Percentiles rank a stretch among this genome's conserved stretches.
These are phyloP conservation scores for Orthosia cruda DNA, from an alignment of 2,888 invertebrate genomes.

Conservation along the genomic window DNA sequence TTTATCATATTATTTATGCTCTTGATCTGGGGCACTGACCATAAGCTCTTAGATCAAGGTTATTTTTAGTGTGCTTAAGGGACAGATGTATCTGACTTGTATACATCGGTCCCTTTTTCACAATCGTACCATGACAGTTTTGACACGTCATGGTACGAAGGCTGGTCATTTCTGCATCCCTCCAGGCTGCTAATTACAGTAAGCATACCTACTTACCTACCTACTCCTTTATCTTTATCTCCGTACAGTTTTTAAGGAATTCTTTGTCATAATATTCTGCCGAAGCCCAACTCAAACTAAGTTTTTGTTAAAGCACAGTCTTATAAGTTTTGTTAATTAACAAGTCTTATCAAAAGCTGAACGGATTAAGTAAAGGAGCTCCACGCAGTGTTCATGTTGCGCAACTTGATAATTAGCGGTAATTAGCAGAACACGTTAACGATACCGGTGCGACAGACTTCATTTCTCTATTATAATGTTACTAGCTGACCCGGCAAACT, in stretches of 20 bases:
- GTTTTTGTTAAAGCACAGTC: constrained; percentile 27
- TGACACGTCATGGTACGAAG: too few relatives aligned
- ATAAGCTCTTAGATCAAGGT: too few relatives aligned
- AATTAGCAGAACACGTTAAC: constrained; percentile 67
- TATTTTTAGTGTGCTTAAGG: too few relatives aligned
- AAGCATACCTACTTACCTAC: not conserved
- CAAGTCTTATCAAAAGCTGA: constrained; percentile 60
- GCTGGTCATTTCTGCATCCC: too few relatives aligned
- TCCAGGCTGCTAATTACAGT: too few relatives aligned
- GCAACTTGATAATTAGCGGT: constrained; percentile 70
- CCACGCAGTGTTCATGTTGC: constrained; percentile 55
- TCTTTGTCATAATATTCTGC: constrained; percentile 8
- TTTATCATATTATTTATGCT: too few relatives aligned
- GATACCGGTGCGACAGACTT: constrained; percentile 35
- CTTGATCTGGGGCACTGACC: too few relatives aligned
- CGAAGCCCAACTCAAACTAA: constrained; percentile 31
- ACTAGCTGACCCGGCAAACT: too few relatives aligned
- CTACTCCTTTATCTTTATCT: not conserved
- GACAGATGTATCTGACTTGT: too few relatives aligned
- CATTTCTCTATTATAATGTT: constrained; percentile 59
- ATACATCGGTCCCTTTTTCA: too few relatives aligned
- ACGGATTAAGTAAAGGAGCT: constrained; percentile 42
- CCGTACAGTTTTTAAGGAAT: not conserved
- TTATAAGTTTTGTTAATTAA: constrained; percentile 61
- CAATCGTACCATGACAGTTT: too few relatives aligned